A percentile compares a stretch with the other conserved stretches of the same genome.
These are phyloP conservation scores for Otolemur garnettii DNA, from an alignment of 2,113 vertebrate genomes.

Conservation along the genomic window DNA sequence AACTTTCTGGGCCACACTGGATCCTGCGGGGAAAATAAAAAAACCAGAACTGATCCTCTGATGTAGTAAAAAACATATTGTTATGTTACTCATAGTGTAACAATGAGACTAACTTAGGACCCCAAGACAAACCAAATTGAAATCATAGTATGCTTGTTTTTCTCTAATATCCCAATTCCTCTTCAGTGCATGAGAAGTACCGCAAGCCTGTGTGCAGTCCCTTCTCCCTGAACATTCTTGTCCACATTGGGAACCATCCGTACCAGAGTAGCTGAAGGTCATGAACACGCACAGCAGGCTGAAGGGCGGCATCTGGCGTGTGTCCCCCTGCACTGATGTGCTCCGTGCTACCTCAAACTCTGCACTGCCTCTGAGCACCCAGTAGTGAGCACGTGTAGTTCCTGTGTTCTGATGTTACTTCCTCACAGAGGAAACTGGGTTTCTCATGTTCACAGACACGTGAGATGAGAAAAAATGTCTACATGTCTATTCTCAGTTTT, in stretches of 20 bases:
- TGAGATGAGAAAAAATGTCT: neutral
- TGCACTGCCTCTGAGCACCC: neutral
- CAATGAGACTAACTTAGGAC: neutral
- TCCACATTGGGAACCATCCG: neutral
- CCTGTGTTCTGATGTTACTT: neutral
- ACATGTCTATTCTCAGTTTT: neutral
- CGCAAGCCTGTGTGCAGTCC: fast-evolving
- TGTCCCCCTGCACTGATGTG: neutral
- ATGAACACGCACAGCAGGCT: neutral
- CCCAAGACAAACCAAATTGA: neutral
- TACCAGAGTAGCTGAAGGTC: neutral
- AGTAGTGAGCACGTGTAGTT: neutral
- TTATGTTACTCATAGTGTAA: neutral
- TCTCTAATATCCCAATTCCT: neutral
- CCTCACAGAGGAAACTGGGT: neutral
- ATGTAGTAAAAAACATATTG: neutral
- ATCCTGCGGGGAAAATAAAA: slow-evolving; percentile 40
- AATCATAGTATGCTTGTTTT: neutral
- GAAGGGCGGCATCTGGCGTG: neutral
- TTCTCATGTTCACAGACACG: neutral
- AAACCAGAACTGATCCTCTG: neutral
- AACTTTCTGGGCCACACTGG: neutral
- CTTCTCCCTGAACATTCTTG: neutral
- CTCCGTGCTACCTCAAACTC: neutral
- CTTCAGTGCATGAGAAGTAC: neutral